phyloP scores from a whole-genome alignment of 2,888 invertebrate species.

The Monoplex corrugatus region DNA sequence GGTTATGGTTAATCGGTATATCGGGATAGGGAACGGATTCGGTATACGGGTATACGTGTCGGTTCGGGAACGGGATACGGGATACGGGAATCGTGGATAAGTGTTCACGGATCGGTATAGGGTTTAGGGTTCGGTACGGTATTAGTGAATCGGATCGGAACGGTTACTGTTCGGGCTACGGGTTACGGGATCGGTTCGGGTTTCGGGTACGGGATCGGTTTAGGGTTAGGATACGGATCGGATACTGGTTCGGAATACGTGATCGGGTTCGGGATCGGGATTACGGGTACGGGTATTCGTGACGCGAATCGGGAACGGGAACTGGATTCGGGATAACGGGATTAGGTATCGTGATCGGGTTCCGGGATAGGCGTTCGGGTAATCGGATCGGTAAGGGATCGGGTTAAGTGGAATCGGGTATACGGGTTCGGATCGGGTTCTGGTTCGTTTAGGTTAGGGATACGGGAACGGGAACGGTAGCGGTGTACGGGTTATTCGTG shows the following conservation, averaged over 20 bases:
- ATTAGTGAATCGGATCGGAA: conserved; percentile 46
- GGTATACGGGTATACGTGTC: conserved; percentile 46
- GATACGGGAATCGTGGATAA: too few relatives aligned
- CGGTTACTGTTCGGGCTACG: conserved; percentile 49
- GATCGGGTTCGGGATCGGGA: conserved; percentile 6
- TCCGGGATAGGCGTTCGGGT: too few relatives aligned
- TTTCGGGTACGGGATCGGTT: conserved; percentile 43
- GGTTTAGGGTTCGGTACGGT: conserved; percentile 52
- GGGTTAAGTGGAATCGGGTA: not conserved
- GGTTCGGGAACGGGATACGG: conserved; percentile 48
- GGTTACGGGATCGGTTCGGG: conserved; percentile 55
- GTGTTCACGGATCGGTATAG: conserved; percentile 51
- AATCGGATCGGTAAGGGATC: too few relatives aligned
- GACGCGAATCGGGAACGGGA: not conserved
- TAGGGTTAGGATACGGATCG: conserved; percentile 24
- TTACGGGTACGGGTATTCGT: conserved; percentile 31
- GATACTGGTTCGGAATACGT: not conserved
- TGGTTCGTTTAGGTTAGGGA: conserved; percentile 54
- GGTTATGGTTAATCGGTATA: conserved; percentile 45
- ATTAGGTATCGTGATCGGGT: not conserved
- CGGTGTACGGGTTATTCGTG: too few relatives aligned
- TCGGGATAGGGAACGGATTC: conserved; percentile 44
- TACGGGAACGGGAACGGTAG: too few relatives aligned
- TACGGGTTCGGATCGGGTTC: conserved; percentile 46
- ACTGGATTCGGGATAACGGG: not conserved